These are phyloP conservation scores for Sorex maritimensis DNA, from an alignment of 2,797 vertebrate species.

Conservation along the genomic window DNA sequence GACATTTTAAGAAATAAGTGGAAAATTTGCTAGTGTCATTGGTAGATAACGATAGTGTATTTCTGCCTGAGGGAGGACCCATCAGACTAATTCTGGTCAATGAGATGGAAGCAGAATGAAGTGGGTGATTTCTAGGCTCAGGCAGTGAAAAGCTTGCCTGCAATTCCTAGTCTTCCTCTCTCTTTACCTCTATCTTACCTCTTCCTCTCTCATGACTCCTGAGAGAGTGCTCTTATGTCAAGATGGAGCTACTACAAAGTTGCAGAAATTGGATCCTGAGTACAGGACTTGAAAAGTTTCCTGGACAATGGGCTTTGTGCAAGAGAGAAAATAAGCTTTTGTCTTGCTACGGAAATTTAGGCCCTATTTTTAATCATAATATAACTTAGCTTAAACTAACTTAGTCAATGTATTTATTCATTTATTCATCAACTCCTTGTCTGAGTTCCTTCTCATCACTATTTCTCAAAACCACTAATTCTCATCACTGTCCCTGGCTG, in stretches of 20 bases:
- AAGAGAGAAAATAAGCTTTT: slow-evolving; percentile 23
- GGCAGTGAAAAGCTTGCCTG: background rate
- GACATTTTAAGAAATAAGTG: background rate
- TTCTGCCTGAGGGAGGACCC: background rate
- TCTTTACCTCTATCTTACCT: no score
- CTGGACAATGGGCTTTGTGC: background rate
- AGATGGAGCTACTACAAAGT: background rate
- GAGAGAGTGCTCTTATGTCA: background rate
- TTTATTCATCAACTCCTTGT: slow-evolving; percentile 43
- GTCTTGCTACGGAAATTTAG: background rate
- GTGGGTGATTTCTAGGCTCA: background rate
- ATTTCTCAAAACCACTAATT: slow-evolving; percentile 47
- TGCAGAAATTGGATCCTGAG: background rate
- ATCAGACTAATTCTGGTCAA: background rate
- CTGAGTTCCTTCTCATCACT: background rate
- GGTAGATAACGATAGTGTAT: background rate
- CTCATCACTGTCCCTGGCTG: background rate
- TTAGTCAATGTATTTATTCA: background rate
- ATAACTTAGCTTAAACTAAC: background rate
- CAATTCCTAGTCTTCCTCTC: background rate
- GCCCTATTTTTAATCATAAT: background rate
- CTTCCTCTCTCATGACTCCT: background rate
- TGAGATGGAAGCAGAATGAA: background rate
- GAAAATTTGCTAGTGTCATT: background rate
- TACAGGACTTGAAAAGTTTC: background rate